A percentile compares a stretch with the other conserved stretches of the same genome.
These are phyloP conservation scores for Ciconia maguari DNA, from an alignment of 2,113 vertebrate species.

Conservation along the genomic window DNA sequence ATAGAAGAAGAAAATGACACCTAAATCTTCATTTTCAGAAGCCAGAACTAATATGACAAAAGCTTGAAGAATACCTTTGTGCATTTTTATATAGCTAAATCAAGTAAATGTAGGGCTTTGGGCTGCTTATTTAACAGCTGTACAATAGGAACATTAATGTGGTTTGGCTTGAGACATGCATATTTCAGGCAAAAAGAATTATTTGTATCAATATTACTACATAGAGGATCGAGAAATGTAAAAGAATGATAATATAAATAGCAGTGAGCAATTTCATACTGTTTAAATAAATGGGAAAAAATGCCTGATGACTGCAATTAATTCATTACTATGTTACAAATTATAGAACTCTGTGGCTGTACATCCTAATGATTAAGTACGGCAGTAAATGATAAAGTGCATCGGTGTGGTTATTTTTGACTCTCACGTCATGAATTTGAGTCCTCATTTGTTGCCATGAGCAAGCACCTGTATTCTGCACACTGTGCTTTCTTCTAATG, in stretches of 20 bases:
- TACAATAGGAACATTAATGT: background rate
- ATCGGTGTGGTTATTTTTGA: background rate
- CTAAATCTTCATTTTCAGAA: background rate
- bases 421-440: background rate
- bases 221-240: background rate
- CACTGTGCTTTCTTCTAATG: background rate
- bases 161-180: background rate
- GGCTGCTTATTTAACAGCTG: conserved; percentile 11
- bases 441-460: background rate
- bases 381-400: background rate
- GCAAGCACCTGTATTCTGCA: background rate
- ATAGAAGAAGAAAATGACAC: background rate
- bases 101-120: background rate
- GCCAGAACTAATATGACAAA: background rate
- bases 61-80: background rate
- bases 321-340: background rate
- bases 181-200: background rate
- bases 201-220: background rate
- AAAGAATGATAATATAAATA: background rate
- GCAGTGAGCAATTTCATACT: background rate
- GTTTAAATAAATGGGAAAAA: background rate
- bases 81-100: background rate
- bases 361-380: background rate
- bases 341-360: background rate
- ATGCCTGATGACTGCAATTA: background rate